These are phyloP conservation scores for Arrhamphus sclerolepis DNA, from an alignment of 2,797 vertebrate species.

Conservation along the genomic window DNA sequence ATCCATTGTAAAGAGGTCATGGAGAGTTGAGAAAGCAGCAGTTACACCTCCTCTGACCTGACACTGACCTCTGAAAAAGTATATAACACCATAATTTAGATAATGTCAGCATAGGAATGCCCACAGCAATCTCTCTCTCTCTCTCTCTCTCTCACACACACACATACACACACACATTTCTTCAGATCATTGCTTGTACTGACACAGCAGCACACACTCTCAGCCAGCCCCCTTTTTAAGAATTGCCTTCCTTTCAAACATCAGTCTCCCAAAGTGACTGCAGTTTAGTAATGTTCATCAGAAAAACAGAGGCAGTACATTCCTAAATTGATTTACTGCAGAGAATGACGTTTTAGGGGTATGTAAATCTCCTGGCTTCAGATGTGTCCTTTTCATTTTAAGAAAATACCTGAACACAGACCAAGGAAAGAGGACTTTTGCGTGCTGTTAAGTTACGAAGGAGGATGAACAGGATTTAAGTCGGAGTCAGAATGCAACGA, in stretches of 20 bases:
- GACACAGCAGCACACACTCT: background rate
- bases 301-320: conserved; percentile 47
- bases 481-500: conserved; percentile 25
- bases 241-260: conserved; percentile 7
- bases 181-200: background rate
- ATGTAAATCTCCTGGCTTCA: background rate
- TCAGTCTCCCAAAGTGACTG: conserved; percentile 18
- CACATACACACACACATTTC: background rate
- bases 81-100: conserved; percentile 13
- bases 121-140: conserved; percentile 4
- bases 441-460: conserved; percentile 12
- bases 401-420: conserved; percentile 36
- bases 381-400: conserved; percentile 37
- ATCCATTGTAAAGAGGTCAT: conserved; percentile 5
- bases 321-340: conserved; percentile 62
- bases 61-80: background rate
- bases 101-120: background rate
- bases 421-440: conserved; percentile 22
- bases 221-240: background rate
- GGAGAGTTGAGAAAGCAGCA: conserved; percentile 33
- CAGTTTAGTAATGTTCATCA: conserved; percentile 40
- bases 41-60: background rate
- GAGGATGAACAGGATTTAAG: conserved; percentile 36
- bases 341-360: conserved; percentile 30
- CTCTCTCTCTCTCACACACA: too few species aligned